Evolutionary conservation across 2,797 vertebrate genomes (phyloP), one percentile per base, ranked within the genome.

Genomic region (Brotula barbata): DNA sequence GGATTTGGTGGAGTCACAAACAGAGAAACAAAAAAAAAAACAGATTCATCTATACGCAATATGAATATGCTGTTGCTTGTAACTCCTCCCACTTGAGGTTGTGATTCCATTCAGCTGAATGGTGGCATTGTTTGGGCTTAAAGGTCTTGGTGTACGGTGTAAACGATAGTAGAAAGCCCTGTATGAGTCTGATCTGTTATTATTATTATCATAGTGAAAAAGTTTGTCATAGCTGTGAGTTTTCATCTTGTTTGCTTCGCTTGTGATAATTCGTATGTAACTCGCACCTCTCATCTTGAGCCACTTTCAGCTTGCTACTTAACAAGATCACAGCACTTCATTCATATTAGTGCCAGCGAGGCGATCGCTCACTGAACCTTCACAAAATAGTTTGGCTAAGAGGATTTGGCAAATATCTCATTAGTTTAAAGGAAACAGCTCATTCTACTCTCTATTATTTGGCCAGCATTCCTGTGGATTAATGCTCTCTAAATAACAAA

Each of bases 371-470:
- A 78, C 73, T 85, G 80, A 87, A 85, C 81, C 86, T 72, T 81
- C 63, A 81, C 84, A 87, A 86, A 87, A 86, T 72, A 84, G 76
- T 88, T 85, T 78, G 67, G 70, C 74, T 88, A 85, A 89, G 88
- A 85, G 86, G 87, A 86, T 89, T 89, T 90, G 69, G 72, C 74
- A 85, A 88, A 86, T 87, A 86, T 85, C 79, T 87, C 79, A 88
- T 89, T 88, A 88, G 77, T 81, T 85, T 81, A 78, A 87, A 83
- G 83, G 81, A 82, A 87, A 68, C 72, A 70, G 73, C 79, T 89
- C 72, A 80, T 85, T 83, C 77, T 78, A 57, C 66, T 67, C 72
- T 73, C 8, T 40, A 79, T 78, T 85, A 81, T 87, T 83, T 83
- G 77, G 85, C 80, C 78, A 64, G 68, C 78, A 64, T 64, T 58